These are phyloP conservation scores for Dorcus parallelipipedus DNA, from an alignment of 2,888 invertebrate genomes.

Conservation along the genomic window DNA sequence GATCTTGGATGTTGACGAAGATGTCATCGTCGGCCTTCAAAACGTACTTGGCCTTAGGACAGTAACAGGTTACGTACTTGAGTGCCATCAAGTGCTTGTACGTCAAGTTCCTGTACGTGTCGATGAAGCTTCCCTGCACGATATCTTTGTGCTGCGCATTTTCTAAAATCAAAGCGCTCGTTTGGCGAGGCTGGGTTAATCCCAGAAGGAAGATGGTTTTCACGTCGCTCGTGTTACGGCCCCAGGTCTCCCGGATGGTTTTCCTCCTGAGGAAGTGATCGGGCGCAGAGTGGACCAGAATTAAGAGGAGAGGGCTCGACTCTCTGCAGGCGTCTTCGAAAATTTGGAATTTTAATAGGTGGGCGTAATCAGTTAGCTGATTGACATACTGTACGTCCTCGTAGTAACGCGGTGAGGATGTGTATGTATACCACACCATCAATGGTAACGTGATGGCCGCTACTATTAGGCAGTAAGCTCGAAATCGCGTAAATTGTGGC, in stretches of 20 bases:
- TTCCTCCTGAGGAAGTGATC: conserved; percentile 61
- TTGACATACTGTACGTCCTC: too few relatives aligned
- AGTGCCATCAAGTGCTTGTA: conserved; percentile 57
- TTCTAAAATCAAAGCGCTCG: conserved; percentile 51
- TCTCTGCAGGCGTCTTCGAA: conserved; percentile 48
- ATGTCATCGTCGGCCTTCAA: conserved; percentile 76
- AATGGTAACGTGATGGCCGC: too few relatives aligned
- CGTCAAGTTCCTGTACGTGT: conserved; percentile 55
- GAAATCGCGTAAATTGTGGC: too few relatives aligned
- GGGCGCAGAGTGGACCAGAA: conserved; percentile 69
- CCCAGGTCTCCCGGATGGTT: conserved; percentile 74
- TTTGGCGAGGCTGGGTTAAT: conserved; percentile 42
- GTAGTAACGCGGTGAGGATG: too few relatives aligned
- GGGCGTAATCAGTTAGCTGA: conserved; percentile 45
- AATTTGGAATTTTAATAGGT: conserved; percentile 57
- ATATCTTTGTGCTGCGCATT: conserved; percentile 60
- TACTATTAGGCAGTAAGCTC: too few relatives aligned
- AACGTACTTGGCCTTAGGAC: conserved; percentile 58
- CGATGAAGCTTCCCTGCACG: conserved; percentile 70
- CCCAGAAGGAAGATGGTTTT: conserved; percentile 69
- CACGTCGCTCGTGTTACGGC: conserved; percentile 52
- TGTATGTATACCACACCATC: too few relatives aligned
- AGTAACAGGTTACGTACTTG: conserved; percentile 52
- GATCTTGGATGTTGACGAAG: conserved; percentile 63
- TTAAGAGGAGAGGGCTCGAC: conserved; percentile 53